These are phyloP conservation scores for Eurytemora carolleeae DNA, from an alignment of 1,140 invertebrate species.

Conservation along the genomic window DNA sequence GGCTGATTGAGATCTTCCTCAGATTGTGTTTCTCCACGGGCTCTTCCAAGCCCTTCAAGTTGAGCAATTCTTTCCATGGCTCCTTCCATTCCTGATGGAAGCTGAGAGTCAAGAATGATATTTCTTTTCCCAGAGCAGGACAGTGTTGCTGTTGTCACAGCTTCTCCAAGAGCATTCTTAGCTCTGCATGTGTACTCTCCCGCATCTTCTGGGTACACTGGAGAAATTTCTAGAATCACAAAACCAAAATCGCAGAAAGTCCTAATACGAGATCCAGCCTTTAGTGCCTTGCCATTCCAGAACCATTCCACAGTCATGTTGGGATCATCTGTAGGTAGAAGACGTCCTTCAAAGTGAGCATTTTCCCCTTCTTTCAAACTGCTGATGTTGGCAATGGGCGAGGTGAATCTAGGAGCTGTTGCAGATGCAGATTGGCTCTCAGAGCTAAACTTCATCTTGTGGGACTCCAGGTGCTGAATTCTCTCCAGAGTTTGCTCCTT, in stretches of 20 bases:
- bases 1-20: constrained; percentile 67
- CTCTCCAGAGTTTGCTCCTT: constrained; percentile 65
- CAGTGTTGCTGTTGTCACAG: constrained; percentile 72
- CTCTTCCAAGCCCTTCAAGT: constrained; percentile 48
- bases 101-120: constrained; percentile 72
- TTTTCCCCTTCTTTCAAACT: constrained; percentile 70
- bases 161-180: constrained; percentile 71
- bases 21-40: constrained; percentile 27
- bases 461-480: constrained; percentile 69
- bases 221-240: constrained; percentile 76
- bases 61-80: constrained; percentile 82
- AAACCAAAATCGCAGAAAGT: constrained; percentile 91
- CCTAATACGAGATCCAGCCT: constrained; percentile 68
- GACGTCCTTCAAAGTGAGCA: constrained; percentile 77
- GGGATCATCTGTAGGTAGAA: constrained; percentile 80
- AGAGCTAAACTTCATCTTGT: constrained; percentile 42
- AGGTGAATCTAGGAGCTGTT: constrained; percentile 72
- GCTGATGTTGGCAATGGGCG: constrained; percentile 64
- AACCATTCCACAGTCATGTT: constrained; percentile 85
- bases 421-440: constrained; percentile 36
- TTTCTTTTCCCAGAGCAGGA: constrained; percentile 64
- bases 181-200: constrained; percentile 82
- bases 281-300: constrained; percentile 73
- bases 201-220: constrained; percentile 81
- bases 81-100: constrained; percentile 75